Evolutionary conservation across 1,140 invertebrate genomes (phyloP).

Genomic region (Vollenhovia emeryi): DNA sequence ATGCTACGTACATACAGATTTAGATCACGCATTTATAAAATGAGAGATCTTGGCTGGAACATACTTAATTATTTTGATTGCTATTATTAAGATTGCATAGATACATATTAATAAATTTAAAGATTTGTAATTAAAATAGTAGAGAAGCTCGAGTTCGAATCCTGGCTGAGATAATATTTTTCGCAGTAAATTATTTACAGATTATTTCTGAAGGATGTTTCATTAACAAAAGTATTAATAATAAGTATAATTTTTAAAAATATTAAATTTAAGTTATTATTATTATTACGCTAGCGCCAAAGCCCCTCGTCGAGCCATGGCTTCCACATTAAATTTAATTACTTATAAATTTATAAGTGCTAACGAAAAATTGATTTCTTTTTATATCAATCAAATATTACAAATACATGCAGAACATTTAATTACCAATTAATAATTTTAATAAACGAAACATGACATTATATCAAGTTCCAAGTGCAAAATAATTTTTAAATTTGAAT

Average conservation of each 20-base stretch:
- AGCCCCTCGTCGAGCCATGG: too few species aligned
- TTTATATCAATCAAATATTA: not conserved
- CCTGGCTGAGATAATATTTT: too few species aligned
- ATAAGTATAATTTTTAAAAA: not conserved
- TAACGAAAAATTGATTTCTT: not conserved
- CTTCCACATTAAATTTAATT: too few species aligned
- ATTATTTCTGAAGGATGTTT: too few species aligned
- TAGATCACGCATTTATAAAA: not conserved
- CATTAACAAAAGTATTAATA: not conserved
- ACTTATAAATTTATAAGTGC: too few species aligned
- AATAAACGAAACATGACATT: not conserved
- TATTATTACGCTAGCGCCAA: too few species aligned
- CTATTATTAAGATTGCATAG: not conserved
- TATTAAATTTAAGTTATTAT: not conserved
- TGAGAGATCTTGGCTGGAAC: not conserved
- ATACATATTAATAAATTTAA: conserved; percentile 8
- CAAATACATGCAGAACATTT: not conserved
- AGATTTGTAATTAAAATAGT: not conserved
- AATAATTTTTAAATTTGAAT: not conserved
- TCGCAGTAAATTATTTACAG: too few species aligned
- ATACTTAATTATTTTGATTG: not conserved
- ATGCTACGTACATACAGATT: not conserved
- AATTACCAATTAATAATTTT: not conserved
- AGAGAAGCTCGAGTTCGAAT: too few species aligned
- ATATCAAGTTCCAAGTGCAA: not conserved